phyloP scores from a whole-genome alignment of 2,113 vertebrate genomes.

The Solea senegalensis region DNA sequence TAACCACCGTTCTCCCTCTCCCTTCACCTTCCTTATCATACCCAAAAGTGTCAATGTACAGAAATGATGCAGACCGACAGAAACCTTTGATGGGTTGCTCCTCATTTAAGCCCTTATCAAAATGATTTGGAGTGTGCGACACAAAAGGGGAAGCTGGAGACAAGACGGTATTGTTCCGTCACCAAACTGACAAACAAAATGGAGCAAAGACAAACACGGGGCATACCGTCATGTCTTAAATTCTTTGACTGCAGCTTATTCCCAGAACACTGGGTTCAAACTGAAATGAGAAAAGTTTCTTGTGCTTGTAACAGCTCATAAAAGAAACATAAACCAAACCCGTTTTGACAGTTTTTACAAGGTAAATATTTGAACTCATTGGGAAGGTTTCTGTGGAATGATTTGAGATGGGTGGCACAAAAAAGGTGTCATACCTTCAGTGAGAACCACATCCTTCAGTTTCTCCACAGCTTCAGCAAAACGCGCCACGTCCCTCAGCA shows the following conservation, averaged over 20 bases:
- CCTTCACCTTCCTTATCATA: too few relatives aligned
- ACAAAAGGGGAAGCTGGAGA: constrained; percentile 13
- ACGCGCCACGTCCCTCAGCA: constrained; percentile 87
- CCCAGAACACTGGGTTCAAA: not conserved
- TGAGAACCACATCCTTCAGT: constrained; percentile 89
- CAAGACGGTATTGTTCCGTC: constrained; percentile 34
- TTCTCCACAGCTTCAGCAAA: constrained; percentile 94
- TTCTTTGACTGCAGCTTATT: not conserved
- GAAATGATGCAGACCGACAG: constrained; percentile 14
- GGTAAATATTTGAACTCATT: not conserved
- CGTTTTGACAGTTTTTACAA: not conserved
- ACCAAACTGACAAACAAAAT: not conserved
- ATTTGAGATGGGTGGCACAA: not conserved
- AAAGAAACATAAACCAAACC: not conserved
- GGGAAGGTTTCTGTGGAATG: too few relatives aligned
- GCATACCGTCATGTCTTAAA: too few relatives aligned
- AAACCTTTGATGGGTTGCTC: not conserved
- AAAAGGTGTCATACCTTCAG: constrained; percentile 80
- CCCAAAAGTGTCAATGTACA: not conserved
- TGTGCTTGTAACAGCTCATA: not conserved
- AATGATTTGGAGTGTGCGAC: not conserved
- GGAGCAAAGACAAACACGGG: too few relatives aligned
- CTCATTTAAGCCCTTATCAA: not conserved
- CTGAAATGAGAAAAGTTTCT: not conserved
- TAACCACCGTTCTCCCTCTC: constrained; percentile 8